Evolutionary conservation across 2,888 invertebrate species (phyloP).

Genomic region (Trichogramma evanescens): DNA sequence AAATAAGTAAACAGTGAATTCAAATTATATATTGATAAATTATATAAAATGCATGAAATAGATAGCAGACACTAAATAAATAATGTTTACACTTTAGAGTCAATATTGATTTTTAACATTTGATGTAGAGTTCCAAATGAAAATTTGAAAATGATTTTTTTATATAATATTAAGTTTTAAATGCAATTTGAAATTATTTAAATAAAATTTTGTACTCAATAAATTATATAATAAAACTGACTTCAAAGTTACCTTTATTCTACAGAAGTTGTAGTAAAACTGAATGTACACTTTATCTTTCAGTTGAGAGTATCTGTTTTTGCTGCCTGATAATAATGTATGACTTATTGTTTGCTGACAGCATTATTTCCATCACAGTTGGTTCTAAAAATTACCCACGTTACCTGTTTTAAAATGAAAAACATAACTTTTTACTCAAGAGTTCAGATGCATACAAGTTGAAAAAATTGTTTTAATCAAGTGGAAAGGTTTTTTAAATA

Average conservation of each 20-base stretch:
- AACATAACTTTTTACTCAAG: no score
- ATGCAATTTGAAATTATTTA: background rate
- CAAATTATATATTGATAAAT: background rate
- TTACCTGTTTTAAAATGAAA: no score
- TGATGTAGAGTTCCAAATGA: background rate
- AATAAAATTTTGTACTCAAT: background rate
- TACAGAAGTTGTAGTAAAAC: conserved; percentile 3
- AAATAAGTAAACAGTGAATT: background rate
- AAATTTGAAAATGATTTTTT: background rate
- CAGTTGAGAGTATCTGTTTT: conserved; percentile 8
- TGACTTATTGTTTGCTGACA: conserved; percentile 2
- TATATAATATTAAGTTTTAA: background rate
- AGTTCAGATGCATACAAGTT: no score
- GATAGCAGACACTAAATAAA: no score
- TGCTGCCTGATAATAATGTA: conserved; percentile 10
- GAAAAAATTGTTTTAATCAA: no score
- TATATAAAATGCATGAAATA: background rate
- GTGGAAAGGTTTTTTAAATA: no score
- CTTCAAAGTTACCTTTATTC: conserved; percentile 7
- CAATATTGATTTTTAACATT: background rate
- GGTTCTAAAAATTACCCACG: no score
- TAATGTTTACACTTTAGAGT: no score
- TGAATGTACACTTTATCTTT: conserved; percentile 10
- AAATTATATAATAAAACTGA: no score
- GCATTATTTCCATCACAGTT: conserved; percentile 15